These are phyloP conservation scores for Bedellia somnulentella DNA, from an alignment of 2,888 invertebrate genomes.

Conservation along the genomic window DNA sequence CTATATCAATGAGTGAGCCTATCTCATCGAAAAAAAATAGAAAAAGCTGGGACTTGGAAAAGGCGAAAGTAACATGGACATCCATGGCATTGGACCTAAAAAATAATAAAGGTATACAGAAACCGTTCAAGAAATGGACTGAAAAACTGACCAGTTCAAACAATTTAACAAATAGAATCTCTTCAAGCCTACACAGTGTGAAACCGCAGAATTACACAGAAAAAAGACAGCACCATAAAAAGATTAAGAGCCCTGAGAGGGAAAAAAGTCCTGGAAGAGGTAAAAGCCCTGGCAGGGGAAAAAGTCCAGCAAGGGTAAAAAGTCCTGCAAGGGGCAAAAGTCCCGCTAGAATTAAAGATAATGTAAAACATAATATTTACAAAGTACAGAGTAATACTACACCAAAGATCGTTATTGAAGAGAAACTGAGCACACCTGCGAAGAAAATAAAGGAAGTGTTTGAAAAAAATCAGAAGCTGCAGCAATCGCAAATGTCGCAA, in stretches of 20 bases:
- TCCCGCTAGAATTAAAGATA: neutral
- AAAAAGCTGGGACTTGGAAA: conserved; percentile 46
- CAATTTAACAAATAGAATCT: neutral
- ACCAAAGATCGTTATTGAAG: neutral
- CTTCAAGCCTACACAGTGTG: neutral
- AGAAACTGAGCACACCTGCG: conserved; percentile 19
- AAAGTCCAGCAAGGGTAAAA: neutral
- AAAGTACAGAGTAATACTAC: neutral
- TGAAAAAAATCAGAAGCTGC: conserved; percentile 63
- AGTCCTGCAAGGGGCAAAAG: neutral
- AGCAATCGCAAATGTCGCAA: conserved; percentile 64
- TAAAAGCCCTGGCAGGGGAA: neutral
- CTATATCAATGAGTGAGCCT: conserved; percentile 57
- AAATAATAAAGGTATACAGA: conserved; percentile 12
- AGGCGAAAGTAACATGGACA: conserved; percentile 54
- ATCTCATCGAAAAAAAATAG: conserved; percentile 29
- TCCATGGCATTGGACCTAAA: conserved; percentile 47
- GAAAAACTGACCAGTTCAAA: neutral
- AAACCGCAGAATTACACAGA: too few species aligned
- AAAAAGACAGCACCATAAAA: neutral
- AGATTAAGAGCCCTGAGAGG: too few species aligned
- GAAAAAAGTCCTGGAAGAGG: neutral
- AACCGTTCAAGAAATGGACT: neutral
- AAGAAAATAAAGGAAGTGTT: conserved; percentile 37
- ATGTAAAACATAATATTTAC: neutral